Percentiles rank a stretch among this genome's conserved stretches.
Evolutionary conservation across 1,140 invertebrate genomes (phyloP).

Genomic region (Melitaea cinxia): DNA sequence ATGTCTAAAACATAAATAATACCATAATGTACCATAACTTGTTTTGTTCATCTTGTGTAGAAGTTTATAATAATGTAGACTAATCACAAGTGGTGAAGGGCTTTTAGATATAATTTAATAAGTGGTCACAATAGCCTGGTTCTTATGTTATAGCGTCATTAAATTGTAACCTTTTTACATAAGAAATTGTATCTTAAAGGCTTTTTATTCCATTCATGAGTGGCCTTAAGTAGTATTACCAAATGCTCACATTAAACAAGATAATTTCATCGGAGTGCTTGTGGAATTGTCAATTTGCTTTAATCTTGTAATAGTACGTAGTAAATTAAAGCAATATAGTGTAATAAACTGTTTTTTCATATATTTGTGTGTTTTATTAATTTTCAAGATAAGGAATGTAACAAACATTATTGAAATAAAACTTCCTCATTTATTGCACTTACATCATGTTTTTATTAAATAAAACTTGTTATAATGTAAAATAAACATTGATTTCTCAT

Average conservation of each 20-base stretch:
- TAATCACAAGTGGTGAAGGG: neutral
- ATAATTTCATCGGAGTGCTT: constrained; percentile 10
- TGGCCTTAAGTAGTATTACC: constrained; percentile 29
- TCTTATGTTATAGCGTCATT: neutral
- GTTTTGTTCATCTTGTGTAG: neutral
- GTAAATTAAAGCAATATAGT: constrained; percentile 27
- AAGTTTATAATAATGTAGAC: neutral
- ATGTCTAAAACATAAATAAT: neutral
- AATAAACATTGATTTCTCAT: constrained; percentile 12
- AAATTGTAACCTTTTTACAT: neutral
- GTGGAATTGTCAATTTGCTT: constrained; percentile 28
- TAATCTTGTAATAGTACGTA: constrained; percentile 30
- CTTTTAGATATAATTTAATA: neutral
- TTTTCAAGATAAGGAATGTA: neutral
- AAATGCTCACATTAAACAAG: constrained; percentile 11
- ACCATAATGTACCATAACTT: neutral
- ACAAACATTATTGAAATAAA: neutral
- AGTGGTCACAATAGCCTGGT: neutral
- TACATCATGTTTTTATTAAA: constrained; percentile 4
- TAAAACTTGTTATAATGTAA: constrained; percentile 12
- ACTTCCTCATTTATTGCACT: neutral
- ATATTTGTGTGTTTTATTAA: constrained; percentile 12
- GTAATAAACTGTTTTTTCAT: constrained; percentile 25
- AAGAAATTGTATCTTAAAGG: constrained; percentile 1
- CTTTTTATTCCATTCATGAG: constrained; percentile 35